Base-by-base conservation (phyloP, 2,888 invertebrate genomes). In the Deroplatys truncata region DNA sequence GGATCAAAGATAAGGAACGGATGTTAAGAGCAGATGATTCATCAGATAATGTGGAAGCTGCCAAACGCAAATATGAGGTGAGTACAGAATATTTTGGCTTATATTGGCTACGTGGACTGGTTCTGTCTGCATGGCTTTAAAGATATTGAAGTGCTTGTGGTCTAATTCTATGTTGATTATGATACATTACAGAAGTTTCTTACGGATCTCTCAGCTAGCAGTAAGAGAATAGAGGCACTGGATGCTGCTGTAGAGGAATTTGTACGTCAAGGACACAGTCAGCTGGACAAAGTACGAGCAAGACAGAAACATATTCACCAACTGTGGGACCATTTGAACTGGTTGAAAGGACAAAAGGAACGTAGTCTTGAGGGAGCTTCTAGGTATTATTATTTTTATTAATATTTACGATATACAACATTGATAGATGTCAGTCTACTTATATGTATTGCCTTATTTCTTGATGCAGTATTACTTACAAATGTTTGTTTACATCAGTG, bases 1-100 rank as follows among this genome's bases (percentile, higher is more conserved):
- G 99, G 99, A 98, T 99, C 93, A 97, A 97, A 92, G 99, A 99
- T 91, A 98, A 98, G 93, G 98, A 99, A 93, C 96, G 97, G 92
- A 95, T 98, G 94, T 94, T 98, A 89, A 94, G 97, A 85, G 95
- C 97, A 7, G 97, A 98, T 88, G 98, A 98, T 91, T 96, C 96
- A 0, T 96, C 96, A 25, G 98, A 99, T 91, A 98, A 97, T 92
- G 98, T 99, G 20, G 98, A 98, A 92, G 98, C 97, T 84, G 98
- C 98, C 49, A 98, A 98, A 93, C 96, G 98, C 92, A 98, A 98
- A 94, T 99, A 98, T 93, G 99, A 99, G 95, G 96, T 96, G 91
- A 89, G 84, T 84, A 10, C 82, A 72, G 56, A 72, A 25, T 25
- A 16, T 72, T 72, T 72, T 25, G 7, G 56, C 56, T 72, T 72